phyloP scores from a whole-genome alignment of 1,140 invertebrate species.

The Cherax destructor region DNA sequence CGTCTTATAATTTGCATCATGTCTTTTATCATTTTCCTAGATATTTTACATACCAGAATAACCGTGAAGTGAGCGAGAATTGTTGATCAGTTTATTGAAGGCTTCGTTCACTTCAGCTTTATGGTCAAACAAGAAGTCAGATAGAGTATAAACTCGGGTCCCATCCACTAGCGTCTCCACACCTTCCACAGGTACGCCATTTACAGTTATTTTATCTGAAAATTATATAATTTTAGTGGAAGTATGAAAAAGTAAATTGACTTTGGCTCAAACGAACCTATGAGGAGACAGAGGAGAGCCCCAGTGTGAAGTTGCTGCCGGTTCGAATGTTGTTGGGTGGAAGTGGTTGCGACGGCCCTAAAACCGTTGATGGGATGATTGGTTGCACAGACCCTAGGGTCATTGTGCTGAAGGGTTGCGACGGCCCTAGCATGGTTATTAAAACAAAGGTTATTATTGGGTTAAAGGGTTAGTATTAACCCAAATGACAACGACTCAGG shows the following conservation, averaged over 20 bases:
- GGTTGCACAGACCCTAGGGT: too few species aligned
- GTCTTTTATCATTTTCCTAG: neutral
- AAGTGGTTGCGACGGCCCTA: too few species aligned
- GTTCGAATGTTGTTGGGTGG: too few species aligned
- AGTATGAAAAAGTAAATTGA: neutral
- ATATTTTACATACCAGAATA: neutral
- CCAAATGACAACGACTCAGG: too few species aligned
- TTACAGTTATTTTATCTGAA: constrained; percentile 22
- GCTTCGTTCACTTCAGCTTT: constrained; percentile 25
- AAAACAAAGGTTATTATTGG: too few species aligned
- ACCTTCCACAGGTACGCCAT: neutral
- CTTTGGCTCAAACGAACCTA: too few species aligned
- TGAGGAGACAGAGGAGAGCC: too few species aligned
- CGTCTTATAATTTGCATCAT: neutral
- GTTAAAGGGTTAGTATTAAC: too few species aligned
- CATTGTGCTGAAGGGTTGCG: too few species aligned
- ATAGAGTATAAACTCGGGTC: neutral
- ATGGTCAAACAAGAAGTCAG: constrained; percentile 31
- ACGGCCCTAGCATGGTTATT: too few species aligned
- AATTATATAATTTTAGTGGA: neutral
- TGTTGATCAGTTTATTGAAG: neutral
- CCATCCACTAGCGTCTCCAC: constrained; percentile 15
- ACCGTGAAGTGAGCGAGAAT: neutral
- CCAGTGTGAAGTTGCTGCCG: too few species aligned
- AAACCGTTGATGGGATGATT: too few species aligned